phyloP scores from a whole-genome alignment of 2,113 vertebrate species.

The Sebastes schlegelii region DNA sequence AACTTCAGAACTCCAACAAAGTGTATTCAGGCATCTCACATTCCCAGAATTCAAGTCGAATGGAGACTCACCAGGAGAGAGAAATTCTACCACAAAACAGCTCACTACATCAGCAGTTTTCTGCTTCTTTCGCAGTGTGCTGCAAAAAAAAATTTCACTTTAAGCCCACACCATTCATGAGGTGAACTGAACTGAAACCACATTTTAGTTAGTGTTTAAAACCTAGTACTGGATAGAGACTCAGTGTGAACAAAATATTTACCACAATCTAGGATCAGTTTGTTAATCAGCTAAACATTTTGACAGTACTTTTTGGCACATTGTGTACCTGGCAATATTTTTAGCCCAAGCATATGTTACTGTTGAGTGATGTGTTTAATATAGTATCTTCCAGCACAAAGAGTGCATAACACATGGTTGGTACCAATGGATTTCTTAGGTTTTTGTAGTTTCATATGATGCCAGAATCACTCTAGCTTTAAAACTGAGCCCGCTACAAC shows the following conservation, averaged over 20 bases:
- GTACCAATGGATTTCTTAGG: no score
- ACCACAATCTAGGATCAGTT: not conserved
- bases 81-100: conserved; percentile 6
- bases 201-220: conserved; percentile 9
- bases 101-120: conserved; percentile 18
- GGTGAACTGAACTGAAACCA: conserved; percentile 8
- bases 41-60: conserved; percentile 30
- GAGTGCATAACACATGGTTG: not conserved
- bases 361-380: not conserved
- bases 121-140: not conserved
- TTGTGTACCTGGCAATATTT: not conserved
- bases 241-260: not conserved
- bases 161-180: not conserved
- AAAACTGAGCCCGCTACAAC: no score
- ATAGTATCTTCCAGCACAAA: not conserved
- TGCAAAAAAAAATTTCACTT: conserved; percentile 13
- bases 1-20: conserved; percentile 21
- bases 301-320: not conserved
- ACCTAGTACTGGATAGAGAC: not conserved
- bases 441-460: no score
- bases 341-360: not conserved
- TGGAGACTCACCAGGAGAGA: conserved; percentile 8
- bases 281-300: not conserved
- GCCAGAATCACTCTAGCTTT: no score
- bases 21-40: conserved; percentile 23